Conservation (phyloP, 2,113 vertebrate genomes). For the Ranitomeya imitator region DNA sequence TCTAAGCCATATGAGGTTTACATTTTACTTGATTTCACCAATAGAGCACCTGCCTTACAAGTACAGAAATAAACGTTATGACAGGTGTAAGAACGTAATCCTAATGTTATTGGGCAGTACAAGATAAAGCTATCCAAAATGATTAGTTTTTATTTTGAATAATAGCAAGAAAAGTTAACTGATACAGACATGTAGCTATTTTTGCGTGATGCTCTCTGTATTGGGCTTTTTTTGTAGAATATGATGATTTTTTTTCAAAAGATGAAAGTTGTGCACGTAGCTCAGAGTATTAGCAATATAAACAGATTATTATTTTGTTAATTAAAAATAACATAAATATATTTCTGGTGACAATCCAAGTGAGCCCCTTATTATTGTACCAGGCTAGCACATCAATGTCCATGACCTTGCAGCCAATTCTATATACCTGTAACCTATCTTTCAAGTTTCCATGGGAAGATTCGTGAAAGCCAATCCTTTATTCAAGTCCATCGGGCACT, state of each 20-base stretch:
- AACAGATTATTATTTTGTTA: not conserved
- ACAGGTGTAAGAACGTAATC: conserved; percentile 75
- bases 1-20: conserved; percentile 57
- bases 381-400: too few species aligned
- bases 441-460: too few species aligned
- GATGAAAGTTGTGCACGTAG: not conserved
- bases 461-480: too few species aligned
- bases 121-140: conserved; percentile 74
- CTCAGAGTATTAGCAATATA: not conserved
- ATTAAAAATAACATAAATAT: not conserved
- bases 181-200: conserved; percentile 70
- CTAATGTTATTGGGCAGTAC: conserved; percentile 77
- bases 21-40: conserved; percentile 65
- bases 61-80: conserved; percentile 75
- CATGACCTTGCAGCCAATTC: too few species aligned
- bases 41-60: conserved; percentile 69
- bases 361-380: too few species aligned
- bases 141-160: conserved; percentile 66
- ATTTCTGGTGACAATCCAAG: not conserved
- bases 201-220: conserved; percentile 60
- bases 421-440: too few species aligned
- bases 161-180: conserved; percentile 69
- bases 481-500: too few species aligned
- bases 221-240: conserved; percentile 64
- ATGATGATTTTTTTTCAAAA: conserved; percentile 58